Percentiles rank a stretch among this genome's conserved stretches.
Evolutionary conservation across 2,888 invertebrate genomes (phyloP).

Genomic region (Drosophila longiperda): DNA sequence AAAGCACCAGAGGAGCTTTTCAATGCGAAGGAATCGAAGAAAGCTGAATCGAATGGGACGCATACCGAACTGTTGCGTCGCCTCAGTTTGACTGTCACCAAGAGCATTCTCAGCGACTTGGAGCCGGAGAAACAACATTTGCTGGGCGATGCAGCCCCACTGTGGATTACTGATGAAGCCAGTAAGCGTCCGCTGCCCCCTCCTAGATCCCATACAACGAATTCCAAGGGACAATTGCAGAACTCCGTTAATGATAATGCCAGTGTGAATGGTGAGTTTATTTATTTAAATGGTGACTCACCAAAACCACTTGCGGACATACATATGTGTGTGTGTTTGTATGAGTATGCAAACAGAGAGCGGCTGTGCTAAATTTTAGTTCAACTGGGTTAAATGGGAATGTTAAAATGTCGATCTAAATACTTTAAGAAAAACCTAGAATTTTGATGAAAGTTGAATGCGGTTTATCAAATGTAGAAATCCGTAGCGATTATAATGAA

Average conservation of each 20-base stretch:
- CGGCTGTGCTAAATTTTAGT: background rate
- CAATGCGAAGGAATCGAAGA: background rate
- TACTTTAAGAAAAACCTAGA: background rate
- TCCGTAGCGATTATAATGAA: background rate
- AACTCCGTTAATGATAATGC: background rate
- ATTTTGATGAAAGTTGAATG: background rate
- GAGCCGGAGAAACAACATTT: slow-evolving; percentile 63
- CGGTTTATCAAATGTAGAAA: background rate
- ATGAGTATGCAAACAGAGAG: background rate
- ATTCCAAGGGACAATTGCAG: slow-evolving; percentile 13
- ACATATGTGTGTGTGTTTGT: background rate
- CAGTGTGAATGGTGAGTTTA: slow-evolving; percentile 48
- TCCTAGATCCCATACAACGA: slow-evolving; percentile 35
- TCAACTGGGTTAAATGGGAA: background rate
- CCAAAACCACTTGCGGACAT: background rate
- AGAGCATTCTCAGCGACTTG: slow-evolving; percentile 51
- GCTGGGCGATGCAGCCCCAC: slow-evolving; percentile 17
- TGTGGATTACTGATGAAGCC: background rate
- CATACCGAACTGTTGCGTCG: slow-evolving; percentile 58
- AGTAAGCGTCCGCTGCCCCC: slow-evolving; percentile 50
- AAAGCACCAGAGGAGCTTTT: slow-evolving; percentile 30
- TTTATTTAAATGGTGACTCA: background rate
- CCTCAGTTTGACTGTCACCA: slow-evolving; percentile 60
- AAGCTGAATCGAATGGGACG: slow-evolving; percentile 30
- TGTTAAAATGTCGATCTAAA: background rate